These are phyloP conservation scores for Chamaetylas fuelleborni DNA, from an alignment of 2,113 vertebrate species.

Conservation along the genomic window DNA sequence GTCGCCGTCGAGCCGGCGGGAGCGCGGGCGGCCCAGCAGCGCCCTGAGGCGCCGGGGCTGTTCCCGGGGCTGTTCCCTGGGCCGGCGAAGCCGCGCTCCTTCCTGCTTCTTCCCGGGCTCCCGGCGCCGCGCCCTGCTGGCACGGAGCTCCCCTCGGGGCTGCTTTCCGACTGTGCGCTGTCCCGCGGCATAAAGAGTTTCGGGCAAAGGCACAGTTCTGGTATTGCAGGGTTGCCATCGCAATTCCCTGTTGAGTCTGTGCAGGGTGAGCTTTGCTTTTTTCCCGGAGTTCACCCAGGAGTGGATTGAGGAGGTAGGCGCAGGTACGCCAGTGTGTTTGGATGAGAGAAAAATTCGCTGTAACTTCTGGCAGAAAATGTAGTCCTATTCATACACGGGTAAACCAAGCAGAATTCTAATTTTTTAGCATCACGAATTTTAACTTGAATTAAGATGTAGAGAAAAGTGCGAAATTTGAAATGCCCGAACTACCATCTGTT, in stretches of 20 bases:
- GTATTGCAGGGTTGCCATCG: neutral
- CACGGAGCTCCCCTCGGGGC: neutral
- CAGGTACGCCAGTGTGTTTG: neutral
- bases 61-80: neutral
- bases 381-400: neutral
- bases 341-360: neutral
- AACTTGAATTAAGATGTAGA: too few species aligned
- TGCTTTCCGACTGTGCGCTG: neutral
- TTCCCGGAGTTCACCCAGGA: too few species aligned
- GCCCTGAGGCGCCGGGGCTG: neutral
- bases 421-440: neutral
- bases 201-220: neutral
- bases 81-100: neutral
- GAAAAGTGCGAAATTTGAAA: neutral
- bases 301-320: neutral
- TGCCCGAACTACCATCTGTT: neutral
- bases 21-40: neutral
- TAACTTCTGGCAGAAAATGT: neutral
- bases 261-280: neutral
- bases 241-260: neutral
- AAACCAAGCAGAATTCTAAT: neutral
- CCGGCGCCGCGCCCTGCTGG: neutral
- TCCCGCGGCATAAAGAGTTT: rapidly evolving
- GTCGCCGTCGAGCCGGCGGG: neutral
- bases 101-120: neutral